A percentile compares a stretch with the other conserved stretches of the same genome.
Conservation (phyloP, 2,113 vertebrate species). For the Regulus satrapa region DNA sequence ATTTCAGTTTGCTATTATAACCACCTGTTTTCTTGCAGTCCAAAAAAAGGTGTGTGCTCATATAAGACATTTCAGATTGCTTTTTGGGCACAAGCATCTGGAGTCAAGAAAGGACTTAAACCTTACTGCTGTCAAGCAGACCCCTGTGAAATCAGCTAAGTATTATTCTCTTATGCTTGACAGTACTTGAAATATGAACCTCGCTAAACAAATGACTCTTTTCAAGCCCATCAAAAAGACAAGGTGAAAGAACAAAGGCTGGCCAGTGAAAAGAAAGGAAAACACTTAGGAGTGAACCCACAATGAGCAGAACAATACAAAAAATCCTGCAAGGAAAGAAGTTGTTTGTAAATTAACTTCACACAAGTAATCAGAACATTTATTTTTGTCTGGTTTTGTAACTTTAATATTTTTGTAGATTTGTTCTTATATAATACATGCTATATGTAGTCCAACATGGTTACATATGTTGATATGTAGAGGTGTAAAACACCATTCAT, state of each 20-base stretch:
- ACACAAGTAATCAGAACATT: neutral
- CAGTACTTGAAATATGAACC: neutral
- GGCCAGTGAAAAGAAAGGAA: neutral
- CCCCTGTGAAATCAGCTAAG: neutral
- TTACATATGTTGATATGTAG: rapidly evolving
- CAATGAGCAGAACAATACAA: neutral
- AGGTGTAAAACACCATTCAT: rapidly evolving
- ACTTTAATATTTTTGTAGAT: neutral
- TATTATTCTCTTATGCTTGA: neutral
- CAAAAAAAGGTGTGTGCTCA: neutral
- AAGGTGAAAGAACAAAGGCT: neutral
- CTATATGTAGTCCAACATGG: neutral
- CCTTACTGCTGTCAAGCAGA: neutral
- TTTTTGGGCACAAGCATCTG: neutral
- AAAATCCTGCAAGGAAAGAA: neutral
- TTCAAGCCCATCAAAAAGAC: neutral
- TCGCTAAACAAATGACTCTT: neutral
- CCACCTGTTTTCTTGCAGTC: neutral
- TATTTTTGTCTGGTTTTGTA: neutral
- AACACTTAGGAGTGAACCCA: neutral
- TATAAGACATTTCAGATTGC: neutral
- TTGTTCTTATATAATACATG: neutral
- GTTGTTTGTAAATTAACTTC: neutral
- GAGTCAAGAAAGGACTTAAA: neutral
- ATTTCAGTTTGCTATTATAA: neutral